Evolutionary conservation across 2,888 invertebrate genomes (phyloP).

Genomic region (Melipona bicolor): DNA sequence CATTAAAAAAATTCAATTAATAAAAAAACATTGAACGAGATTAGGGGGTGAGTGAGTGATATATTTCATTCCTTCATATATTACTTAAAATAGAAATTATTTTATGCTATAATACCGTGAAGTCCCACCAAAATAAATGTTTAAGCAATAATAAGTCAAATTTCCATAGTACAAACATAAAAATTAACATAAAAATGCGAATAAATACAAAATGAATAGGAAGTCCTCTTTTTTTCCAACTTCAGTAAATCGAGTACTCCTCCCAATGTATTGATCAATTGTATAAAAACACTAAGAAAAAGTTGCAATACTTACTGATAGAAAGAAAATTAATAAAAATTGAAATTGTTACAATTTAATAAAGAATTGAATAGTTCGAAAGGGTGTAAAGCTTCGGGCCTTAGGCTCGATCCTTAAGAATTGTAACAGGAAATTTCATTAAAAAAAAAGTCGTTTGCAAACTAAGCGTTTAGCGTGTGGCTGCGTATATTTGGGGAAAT

Average conservation of each 20-base stretch:
- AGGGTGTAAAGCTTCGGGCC: conserved; percentile 1
- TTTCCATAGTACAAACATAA: background rate
- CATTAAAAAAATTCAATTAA: background rate
- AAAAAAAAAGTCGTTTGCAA: conserved; percentile 5
- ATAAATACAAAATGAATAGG: background rate
- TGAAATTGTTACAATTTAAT: background rate
- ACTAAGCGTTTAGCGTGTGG: background rate
- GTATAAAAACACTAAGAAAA: background rate
- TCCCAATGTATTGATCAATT: conserved; percentile 1
- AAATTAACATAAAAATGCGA: background rate
- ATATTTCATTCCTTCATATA: background rate
- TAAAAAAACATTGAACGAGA: background rate
- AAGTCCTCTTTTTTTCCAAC: no score
- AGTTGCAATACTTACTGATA: background rate
- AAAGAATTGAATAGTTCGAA: background rate
- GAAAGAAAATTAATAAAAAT: background rate
- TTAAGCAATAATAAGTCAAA: background rate
- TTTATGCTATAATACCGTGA: background rate
- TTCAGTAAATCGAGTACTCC: background rate
- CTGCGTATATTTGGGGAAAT: background rate
- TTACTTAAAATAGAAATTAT: background rate
- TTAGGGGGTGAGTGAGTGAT: no score
- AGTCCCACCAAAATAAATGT: background rate
- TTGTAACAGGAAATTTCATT: conserved; percentile 1
- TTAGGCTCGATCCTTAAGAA: conserved; percentile 41